Conservation (phyloP, 2,797 vertebrate genomes). For the Schizopygopsis pylzovi region DNA sequence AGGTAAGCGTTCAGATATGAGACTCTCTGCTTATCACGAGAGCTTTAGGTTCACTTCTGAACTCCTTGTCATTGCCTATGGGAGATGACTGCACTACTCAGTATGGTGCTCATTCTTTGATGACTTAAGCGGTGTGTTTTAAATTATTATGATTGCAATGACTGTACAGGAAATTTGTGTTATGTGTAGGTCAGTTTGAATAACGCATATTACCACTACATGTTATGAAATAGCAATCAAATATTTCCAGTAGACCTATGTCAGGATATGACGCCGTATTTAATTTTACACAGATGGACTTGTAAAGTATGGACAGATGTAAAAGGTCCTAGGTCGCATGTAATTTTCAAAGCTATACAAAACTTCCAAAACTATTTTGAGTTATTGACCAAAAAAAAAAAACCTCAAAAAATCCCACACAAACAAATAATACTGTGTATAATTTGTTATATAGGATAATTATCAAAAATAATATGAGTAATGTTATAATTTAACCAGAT, state of each 20-base stretch:
- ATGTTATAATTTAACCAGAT: background rate
- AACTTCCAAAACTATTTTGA: background rate
- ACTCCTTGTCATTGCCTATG: background rate
- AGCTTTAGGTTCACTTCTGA: slow-evolving; percentile 10
- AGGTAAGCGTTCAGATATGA: slow-evolving; percentile 43
- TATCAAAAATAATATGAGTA: background rate
- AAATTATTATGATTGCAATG: background rate
- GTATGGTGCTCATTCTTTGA: slow-evolving; percentile 18
- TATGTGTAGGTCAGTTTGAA: background rate
- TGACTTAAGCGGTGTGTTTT: background rate
- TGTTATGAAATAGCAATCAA: background rate
- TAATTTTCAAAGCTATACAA: too few species aligned
- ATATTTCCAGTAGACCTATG: background rate
- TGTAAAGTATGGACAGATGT: too few species aligned
- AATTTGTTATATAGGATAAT: background rate
- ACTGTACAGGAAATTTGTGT: background rate
- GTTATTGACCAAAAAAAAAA: background rate
- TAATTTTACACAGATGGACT: background rate
- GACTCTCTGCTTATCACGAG: slow-evolving; percentile 15
- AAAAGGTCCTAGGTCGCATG: background rate
- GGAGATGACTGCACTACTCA: background rate
- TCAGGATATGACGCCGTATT: background rate
- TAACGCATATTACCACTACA: background rate
- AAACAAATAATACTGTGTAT: too few species aligned
- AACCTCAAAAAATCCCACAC: too few species aligned